Evolutionary conservation across 2,797 vertebrate species (phyloP), one percentile per base, ranked within the genome.

Genomic region (Furcifer pardalis): DNA sequence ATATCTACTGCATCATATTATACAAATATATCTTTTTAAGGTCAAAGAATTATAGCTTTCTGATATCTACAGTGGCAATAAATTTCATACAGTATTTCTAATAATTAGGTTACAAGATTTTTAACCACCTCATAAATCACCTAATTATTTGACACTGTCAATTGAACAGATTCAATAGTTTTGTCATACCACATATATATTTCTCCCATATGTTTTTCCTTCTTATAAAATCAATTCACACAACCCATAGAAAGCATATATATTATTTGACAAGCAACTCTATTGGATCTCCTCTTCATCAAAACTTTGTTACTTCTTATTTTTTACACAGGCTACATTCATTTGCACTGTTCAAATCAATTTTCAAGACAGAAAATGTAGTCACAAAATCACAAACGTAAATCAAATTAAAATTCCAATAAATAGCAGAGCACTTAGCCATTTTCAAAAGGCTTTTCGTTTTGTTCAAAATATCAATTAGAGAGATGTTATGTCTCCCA

Each of bases 1-100:
- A 40, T 63, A 52, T 59, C 52, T 84, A 35, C 35, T 52, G 12
- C 37, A 37, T 82, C 27, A 40, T 76, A 77, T 62, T 68, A 62
- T 72, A 30, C 27, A 83, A 59, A 59, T 71, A 76, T 42, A 68
- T 79, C 73, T 62, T 69, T 69, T 68, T 68, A 81, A 81, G 84
- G 37, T 69, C 79, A 82, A 71, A 52, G 65, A 60, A 78, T 69
- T 65, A 49, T 17, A 46, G 17, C 32, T 82, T 86, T 30, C 32
- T 86, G 84, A 82, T 65, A 76, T 77, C 77, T 82, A 77, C 74
- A 77, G 23, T 1, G 5, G 2, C 80, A 89, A 81, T 83, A 80
- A 44, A 86, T 66, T 25, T 88, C 12, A 19, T 1, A n/a, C n/a
- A n/a, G n/a, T n/a, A n/a, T n/a, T 44, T 74, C 2, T 42, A 86